phyloP scores from a whole-genome alignment of 2,797 vertebrate species.

The Lagocephalus sceleratus region DNA sequence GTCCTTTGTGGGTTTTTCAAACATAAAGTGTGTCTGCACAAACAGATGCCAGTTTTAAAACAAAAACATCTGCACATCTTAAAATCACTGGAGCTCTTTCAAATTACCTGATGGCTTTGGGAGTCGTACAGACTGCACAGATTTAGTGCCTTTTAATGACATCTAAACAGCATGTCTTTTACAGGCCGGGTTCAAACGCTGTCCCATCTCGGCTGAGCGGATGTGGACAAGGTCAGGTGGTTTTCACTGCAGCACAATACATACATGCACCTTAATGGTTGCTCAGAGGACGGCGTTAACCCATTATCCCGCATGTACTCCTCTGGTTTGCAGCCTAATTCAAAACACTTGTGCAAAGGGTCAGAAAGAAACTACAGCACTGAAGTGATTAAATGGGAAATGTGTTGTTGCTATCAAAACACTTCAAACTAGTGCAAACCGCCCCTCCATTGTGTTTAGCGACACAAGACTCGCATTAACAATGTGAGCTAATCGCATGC shows the following conservation, averaged over 20 bases:
- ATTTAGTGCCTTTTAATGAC: constrained; percentile 73
- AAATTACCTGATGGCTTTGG: constrained; percentile 78
- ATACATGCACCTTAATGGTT: constrained; percentile 45
- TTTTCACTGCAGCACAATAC: constrained; percentile 50
- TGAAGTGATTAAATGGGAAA: constrained; percentile 50
- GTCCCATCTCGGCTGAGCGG: constrained; percentile 44
- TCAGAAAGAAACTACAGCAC: constrained; percentile 30
- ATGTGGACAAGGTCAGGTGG: constrained; percentile 68
- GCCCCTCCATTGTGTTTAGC: constrained; percentile 49
- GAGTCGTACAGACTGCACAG: constrained; percentile 60
- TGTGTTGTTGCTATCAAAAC: constrained; percentile 33
- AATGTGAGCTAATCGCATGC: constrained; percentile 55
- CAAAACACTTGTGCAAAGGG: constrained; percentile 48
- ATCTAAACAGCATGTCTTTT: constrained; percentile 70
- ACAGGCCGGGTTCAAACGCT: constrained; percentile 57
- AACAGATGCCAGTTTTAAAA: constrained; percentile 82
- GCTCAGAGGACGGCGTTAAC: constrained; percentile 40
- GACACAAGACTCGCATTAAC: constrained; percentile 58
- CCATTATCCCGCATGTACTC: constrained; percentile 42
- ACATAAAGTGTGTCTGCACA: constrained; percentile 76
- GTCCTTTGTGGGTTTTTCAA: constrained; percentile 74
- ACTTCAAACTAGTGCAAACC: constrained; percentile 32
- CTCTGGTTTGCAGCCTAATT: constrained; percentile 39
- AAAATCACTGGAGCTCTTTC: constrained; percentile 76
- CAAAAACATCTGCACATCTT: constrained; percentile 82